Percentiles rank a stretch among this genome's conserved stretches.
Evolutionary conservation across 2,797 vertebrate genomes (phyloP).

Genomic region (Schizopygopsis malacanthus): DNA sequence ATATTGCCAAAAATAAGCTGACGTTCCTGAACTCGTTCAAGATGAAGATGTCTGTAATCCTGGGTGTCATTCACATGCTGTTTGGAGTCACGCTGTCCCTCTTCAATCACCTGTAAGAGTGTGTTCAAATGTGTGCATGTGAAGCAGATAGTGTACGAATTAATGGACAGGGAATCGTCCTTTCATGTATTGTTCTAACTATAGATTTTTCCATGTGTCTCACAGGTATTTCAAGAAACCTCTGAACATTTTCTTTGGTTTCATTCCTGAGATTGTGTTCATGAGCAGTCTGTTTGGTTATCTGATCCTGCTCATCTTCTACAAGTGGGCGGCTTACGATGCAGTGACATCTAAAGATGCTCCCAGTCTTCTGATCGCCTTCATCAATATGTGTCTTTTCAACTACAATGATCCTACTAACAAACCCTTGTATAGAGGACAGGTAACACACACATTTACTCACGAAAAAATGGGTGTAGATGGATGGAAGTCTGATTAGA

Average conservation of each 20-base stretch:
- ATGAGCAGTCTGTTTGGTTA: slow-evolving; percentile 94
- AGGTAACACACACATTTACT: slow-evolving; percentile 79
- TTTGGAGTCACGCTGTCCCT: slow-evolving; percentile 90
- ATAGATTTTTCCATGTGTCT: background rate
- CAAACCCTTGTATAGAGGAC: slow-evolving; percentile 91
- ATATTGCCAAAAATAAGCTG: slow-evolving; percentile 93
- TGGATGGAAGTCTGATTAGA: background rate
- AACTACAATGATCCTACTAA: slow-evolving; percentile 86
- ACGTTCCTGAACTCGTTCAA: slow-evolving; percentile 99
- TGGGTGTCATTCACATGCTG: slow-evolving; percentile 95
- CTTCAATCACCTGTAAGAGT: slow-evolving; percentile 78
- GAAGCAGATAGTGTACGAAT: background rate
- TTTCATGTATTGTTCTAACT: background rate
- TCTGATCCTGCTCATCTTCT: slow-evolving; percentile 93
- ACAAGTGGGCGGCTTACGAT: slow-evolving; percentile 94
- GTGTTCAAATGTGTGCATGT: background rate
- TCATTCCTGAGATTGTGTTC: slow-evolving; percentile 98
- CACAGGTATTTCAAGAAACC: slow-evolving; percentile 97
- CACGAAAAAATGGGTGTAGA: background rate
- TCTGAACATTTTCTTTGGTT: slow-evolving; percentile 95
- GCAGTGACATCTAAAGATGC: slow-evolving; percentile 87
- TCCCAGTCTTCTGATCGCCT: slow-evolving; percentile 96
- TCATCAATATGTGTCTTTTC: slow-evolving; percentile 99
- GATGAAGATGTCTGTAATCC: slow-evolving; percentile 99
- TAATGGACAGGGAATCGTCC: background rate